Evolutionary conservation across 2,888 invertebrate genomes (phyloP).

Genomic region (Dascillus cervinus): DNA sequence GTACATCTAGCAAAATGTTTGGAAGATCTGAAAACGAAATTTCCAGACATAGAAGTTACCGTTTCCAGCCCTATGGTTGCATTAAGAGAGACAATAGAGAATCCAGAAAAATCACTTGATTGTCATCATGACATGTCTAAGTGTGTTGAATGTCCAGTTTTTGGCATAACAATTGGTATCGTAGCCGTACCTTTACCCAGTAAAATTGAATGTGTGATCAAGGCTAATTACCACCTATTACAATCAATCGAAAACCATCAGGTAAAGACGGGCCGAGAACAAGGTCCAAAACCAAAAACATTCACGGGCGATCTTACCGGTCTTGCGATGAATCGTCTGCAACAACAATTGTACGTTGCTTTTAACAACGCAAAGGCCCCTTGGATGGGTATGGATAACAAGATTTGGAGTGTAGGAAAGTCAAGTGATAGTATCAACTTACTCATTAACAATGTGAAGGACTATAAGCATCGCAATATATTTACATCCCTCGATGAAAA

Average conservation of each 20-base stretch:
- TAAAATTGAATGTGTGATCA: conserved; percentile 61
- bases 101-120: conserved; percentile 76
- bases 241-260: conserved; percentile 49
- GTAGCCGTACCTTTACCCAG: conserved; percentile 71
- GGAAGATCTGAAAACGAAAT: conserved; percentile 76
- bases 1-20: conserved; percentile 94
- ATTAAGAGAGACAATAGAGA: conserved; percentile 90
- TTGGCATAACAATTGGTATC: conserved; percentile 51
- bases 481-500: conserved; percentile 40
- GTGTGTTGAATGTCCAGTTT: conserved; percentile 23
- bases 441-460: conserved; percentile 69
- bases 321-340: conserved; percentile 28
- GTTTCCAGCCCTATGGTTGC: conserved; percentile 95
- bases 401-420: conserved; percentile 91
- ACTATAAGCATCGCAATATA: conserved; percentile 54
- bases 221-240: conserved; percentile 62
- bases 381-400: conserved; percentile 36
- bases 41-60: conserved; percentile 78
- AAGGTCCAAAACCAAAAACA: conserved; percentile 18
- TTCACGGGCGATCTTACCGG: conserved; percentile 26
- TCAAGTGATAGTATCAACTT: conserved; percentile 84
- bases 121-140: conserved; percentile 59
- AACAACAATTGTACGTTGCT: conserved; percentile 51
- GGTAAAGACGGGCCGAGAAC: conserved; percentile 12
- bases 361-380: conserved; percentile 52